A percentile compares a stretch with the other conserved stretches of the same genome.
These are phyloP conservation scores for Ephestia elutella DNA, from an alignment of 1,140 invertebrate species.

Conservation along the genomic window DNA sequence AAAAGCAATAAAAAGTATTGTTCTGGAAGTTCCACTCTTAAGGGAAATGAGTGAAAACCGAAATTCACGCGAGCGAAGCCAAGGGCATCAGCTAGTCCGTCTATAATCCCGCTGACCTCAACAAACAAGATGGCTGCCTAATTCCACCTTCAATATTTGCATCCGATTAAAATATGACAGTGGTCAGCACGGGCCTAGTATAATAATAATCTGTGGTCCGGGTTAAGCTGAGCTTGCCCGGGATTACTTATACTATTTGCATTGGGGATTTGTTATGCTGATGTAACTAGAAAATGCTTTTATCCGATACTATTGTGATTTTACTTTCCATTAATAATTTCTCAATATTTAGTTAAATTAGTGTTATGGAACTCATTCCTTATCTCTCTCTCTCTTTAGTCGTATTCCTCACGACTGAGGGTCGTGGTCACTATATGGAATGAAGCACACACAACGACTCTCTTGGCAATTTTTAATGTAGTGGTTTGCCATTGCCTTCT, in stretches of 20 bases:
- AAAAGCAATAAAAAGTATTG: no score
- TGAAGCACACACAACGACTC: no score
- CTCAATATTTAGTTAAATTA: no score
- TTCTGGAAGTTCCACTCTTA: no score
- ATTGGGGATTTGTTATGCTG: not conserved
- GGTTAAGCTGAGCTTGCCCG: not conserved
- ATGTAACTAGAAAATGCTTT: not conserved
- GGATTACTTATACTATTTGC: not conserved
- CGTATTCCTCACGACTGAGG: no score
- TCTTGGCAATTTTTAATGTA: no score
- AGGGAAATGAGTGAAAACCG: no score
- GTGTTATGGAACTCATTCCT: not conserved
- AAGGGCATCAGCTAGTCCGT: no score
- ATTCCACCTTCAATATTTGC: not conserved
- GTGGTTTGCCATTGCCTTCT: no score
- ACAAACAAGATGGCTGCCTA: constrained; percentile 7
- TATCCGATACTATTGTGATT: not conserved
- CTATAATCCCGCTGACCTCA: not conserved
- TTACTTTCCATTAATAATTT: no score
- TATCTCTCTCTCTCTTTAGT: not conserved
- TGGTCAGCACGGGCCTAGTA: constrained; percentile 32
- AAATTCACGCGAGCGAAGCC: no score
- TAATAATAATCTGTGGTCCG: not conserved
- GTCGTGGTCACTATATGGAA: no score
- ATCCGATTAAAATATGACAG: constrained; percentile 50